phyloP scores from a whole-genome alignment of 2,113 vertebrate genomes.

The Heloderma charlesbogerti region DNA sequence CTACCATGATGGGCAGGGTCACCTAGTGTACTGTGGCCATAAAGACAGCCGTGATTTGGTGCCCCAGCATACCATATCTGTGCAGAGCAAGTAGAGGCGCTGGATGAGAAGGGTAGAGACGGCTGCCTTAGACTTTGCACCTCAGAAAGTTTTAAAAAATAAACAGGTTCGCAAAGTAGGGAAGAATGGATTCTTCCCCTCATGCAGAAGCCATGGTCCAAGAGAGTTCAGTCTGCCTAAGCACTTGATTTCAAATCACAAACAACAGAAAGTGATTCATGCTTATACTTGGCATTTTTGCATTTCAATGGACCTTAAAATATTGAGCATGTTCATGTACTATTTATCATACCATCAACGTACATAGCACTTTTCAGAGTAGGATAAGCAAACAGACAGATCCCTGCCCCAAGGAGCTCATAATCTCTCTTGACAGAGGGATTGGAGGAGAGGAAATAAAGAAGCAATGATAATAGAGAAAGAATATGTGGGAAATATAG shows the following conservation, averaged over 20 bases:
- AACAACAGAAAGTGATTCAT: background rate
- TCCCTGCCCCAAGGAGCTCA: background rate
- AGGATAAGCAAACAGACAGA: background rate
- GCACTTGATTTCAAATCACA: background rate
- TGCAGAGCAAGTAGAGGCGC: slow-evolving; percentile 13
- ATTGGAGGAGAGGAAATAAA: background rate
- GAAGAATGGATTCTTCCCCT: background rate
- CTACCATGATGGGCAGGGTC: slow-evolving; percentile 63
- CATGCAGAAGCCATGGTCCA: background rate
- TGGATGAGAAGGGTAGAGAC: slow-evolving; percentile 1
- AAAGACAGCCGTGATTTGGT: slow-evolving; percentile 36
- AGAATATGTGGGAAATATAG: background rate
- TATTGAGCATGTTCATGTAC: background rate
- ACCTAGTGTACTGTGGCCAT: slow-evolving; percentile 22
- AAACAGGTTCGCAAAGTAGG: background rate
- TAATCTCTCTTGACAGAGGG: background rate
- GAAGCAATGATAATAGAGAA: background rate
- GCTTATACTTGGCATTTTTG: background rate
- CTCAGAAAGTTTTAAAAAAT: background rate
- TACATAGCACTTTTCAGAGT: background rate
- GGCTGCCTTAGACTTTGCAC: slow-evolving; percentile 22
- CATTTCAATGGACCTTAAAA: background rate
- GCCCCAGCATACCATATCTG: slow-evolving; percentile 38
- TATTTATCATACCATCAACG: background rate
- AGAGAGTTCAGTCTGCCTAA: background rate